A percentile compares a stretch with the other conserved stretches of the same genome.
These are phyloP conservation scores for Corvus hawaiiensis DNA, from an alignment of 2,113 vertebrate genomes.

Conservation along the genomic window DNA sequence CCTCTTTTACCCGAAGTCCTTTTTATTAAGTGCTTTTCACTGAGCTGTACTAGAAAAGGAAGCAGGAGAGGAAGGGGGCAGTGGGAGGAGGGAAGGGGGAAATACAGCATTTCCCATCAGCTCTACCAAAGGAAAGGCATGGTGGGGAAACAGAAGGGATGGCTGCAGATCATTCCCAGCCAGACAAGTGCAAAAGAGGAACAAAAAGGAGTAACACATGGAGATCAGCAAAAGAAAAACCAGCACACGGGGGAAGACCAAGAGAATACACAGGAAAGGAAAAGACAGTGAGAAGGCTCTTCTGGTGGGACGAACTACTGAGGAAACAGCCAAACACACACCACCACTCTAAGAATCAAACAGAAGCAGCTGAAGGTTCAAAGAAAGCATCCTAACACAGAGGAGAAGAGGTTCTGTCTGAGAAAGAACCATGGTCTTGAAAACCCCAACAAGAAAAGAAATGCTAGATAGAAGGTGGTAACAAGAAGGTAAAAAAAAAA, in stretches of 20 bases:
- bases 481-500: background rate
- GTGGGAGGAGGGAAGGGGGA: background rate
- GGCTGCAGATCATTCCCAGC: background rate
- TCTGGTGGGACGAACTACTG: background rate
- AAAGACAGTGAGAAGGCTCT: background rate
- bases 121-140: background rate
- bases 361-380: background rate
- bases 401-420: background rate
- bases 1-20: background rate
- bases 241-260: background rate
- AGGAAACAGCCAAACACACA: background rate
- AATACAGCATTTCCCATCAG: background rate
- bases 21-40: background rate
- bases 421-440: background rate
- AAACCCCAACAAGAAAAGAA: background rate
- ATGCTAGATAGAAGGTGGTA: background rate
- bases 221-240: background rate
- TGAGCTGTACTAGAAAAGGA: background rate
- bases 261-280: background rate
- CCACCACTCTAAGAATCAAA: background rate
- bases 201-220: background rate
- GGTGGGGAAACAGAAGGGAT: background rate
- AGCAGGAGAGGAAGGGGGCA: background rate
- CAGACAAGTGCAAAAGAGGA: background rate
- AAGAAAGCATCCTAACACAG: background rate